Base-by-base conservation (phyloP, 2,113 vertebrate genomes). In the Psilopsiagon aymara region DNA sequence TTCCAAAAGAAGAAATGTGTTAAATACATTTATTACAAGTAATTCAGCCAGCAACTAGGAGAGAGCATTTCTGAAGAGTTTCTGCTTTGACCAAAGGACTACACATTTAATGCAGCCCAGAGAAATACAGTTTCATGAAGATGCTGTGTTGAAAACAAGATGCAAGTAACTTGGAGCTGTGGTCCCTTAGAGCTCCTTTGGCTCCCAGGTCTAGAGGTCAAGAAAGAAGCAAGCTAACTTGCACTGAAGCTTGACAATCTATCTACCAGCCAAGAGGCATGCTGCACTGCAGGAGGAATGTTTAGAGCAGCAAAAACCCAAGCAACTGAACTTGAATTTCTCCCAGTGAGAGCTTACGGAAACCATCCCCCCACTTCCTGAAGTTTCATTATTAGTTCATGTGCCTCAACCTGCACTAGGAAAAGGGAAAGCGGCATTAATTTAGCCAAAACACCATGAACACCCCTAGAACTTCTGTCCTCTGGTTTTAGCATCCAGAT, bases 351-450 rank as follows among this genome's bases (percentile, higher is more conserved):
- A 81, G 60, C 64, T 93, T 76, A 82, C 4, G 1, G 44, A 93
- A 95, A 70, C 67, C 74, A 94, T n/a, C 71, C 59, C 53, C 53
- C 57, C 25, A 10, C 46, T 91, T 92, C 86, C 93, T 86, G n/a
- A 95, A 43, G n/a, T 74, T 68, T 91, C 27, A 51, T 88, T 90
- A 70, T 90, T 88, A 86, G 84, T 71, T 96, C 60, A 63, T 13
- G 17, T 53, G 53, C 35, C 59, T 88, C 29, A 86, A 47, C 7
- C 63, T 59, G 31, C 43, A 77, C 24, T 67, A 52, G 64, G 41
- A 52, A 79, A 80, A 86, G 2, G 9, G 19, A 76, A 91, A 87
- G 57, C 4, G 27, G 66, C 11, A 16, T 69, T 57, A 77, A 60
- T 77, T 93, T 67, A 94, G 86, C 23, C 28, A 59, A 78, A 93